A percentile compares a stretch with the other conserved stretches of the same genome.
These are phyloP conservation scores for Eleutherodactylus coqui DNA, from an alignment of 2,797 vertebrate species.

Conservation along the genomic window DNA sequence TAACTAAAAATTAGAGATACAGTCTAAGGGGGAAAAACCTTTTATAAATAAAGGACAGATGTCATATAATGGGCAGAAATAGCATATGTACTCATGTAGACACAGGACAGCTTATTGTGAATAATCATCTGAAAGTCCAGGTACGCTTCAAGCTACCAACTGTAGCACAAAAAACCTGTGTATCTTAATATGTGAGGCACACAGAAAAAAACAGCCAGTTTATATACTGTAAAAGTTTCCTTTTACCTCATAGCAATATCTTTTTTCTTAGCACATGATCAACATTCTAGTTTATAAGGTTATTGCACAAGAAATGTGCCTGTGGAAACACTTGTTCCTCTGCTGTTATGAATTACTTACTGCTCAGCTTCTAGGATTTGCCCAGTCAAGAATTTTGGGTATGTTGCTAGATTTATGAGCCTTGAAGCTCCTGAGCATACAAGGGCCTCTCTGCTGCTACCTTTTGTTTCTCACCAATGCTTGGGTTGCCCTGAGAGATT, in stretches of 20 bases:
- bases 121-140: no score
- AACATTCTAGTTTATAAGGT: neutral
- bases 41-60: no score
- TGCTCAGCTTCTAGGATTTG: neutral
- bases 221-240: neutral
- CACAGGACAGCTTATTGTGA: no score
- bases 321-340: slow-evolving; percentile 18
- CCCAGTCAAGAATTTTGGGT: slow-evolving; percentile 54
- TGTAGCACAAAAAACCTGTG: neutral
- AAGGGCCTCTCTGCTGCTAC: slow-evolving; percentile 48
- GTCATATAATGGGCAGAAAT: no score
- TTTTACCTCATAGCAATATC: neutral
- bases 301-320: slow-evolving; percentile 26
- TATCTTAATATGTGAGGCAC: neutral
- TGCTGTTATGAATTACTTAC: slow-evolving; percentile 10
- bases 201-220: neutral
- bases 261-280: slow-evolving; percentile 11
- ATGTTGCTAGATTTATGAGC: slow-evolving; percentile 58
- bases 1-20: no score
- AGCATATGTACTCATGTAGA: no score
- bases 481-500: slow-evolving; percentile 67
- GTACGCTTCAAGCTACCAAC: no score
- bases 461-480: slow-evolving; percentile 66
- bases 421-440: slow-evolving; percentile 57
- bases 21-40: no score